phyloP scores from a whole-genome alignment of 2,888 invertebrate genomes.

The Cheilosia soror region DNA sequence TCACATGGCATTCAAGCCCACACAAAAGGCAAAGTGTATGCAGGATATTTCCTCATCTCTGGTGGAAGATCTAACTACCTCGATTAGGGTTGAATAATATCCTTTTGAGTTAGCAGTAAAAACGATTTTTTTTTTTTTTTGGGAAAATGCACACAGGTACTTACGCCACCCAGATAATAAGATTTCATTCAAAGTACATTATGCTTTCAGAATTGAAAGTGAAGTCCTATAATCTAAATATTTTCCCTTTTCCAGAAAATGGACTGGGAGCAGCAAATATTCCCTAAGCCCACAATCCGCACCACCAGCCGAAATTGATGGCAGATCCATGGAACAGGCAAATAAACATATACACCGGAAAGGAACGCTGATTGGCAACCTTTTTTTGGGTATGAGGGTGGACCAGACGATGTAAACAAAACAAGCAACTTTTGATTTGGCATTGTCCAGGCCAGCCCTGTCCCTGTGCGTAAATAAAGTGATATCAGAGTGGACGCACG shows the following conservation, averaged over 20 bases:
- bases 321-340: neutral
- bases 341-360: neutral
- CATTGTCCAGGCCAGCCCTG: neutral
- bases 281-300: neutral
- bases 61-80: no score
- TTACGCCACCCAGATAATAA: neutral
- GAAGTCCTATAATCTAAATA: slow-evolving; percentile 8
- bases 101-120: neutral
- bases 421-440: neutral
- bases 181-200: slow-evolving; percentile 2
- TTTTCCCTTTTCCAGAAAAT: neutral
- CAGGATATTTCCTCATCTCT: neutral
- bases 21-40: neutral
- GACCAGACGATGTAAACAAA: neutral
- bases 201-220: neutral
- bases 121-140: neutral
- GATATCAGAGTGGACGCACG: neutral
- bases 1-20: neutral
- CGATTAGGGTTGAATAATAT: neutral
- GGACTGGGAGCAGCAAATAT: neutral
- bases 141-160: neutral
- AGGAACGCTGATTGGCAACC: neutral
- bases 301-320: neutral
- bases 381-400: neutral
- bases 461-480: neutral